Percentiles rank a stretch among this genome's conserved stretches.
phyloP scores from a whole-genome alignment of 2,888 invertebrate genomes.

The Periphyllus acericola region DNA sequence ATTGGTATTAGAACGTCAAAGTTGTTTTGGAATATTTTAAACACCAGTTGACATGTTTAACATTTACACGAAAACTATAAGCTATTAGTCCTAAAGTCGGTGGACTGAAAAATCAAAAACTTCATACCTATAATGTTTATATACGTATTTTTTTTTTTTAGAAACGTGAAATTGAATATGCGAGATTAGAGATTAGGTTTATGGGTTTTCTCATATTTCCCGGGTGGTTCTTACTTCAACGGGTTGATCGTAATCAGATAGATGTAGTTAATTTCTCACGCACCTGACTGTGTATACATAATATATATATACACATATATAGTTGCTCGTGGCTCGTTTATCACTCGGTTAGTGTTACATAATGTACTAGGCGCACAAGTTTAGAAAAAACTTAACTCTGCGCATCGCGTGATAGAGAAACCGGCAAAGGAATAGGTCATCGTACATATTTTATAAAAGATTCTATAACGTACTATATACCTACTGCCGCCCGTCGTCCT shows the following conservation, averaged over 20 bases:
- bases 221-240: conserved; percentile 4
- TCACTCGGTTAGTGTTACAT: conserved; percentile 25
- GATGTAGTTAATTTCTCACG: conserved; percentile 56
- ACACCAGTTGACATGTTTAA: not conserved
- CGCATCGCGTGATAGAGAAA: not conserved
- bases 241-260: conserved; percentile 49
- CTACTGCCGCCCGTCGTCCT: not conserved
- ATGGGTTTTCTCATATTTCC: conserved; percentile 49
- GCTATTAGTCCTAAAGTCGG: conserved; percentile 12
- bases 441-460: not conserved
- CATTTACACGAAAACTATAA: conserved; percentile 27
- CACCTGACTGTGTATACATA: conserved; percentile 6
- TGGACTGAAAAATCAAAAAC: conserved; percentile 28
- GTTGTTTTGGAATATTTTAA: not conserved
- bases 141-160: not conserved
- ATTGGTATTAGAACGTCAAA: not conserved
- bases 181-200: conserved; percentile 55
- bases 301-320: not conserved
- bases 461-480: not conserved
- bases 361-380: not conserved
- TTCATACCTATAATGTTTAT: not conserved
- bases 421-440: not conserved
- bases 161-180: conserved; percentile 51
- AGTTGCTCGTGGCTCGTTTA: conserved; percentile 25
- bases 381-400: not conserved